These are phyloP conservation scores for Procavia capensis DNA, from an alignment of 2,113 vertebrate species.

Conservation along the genomic window DNA sequence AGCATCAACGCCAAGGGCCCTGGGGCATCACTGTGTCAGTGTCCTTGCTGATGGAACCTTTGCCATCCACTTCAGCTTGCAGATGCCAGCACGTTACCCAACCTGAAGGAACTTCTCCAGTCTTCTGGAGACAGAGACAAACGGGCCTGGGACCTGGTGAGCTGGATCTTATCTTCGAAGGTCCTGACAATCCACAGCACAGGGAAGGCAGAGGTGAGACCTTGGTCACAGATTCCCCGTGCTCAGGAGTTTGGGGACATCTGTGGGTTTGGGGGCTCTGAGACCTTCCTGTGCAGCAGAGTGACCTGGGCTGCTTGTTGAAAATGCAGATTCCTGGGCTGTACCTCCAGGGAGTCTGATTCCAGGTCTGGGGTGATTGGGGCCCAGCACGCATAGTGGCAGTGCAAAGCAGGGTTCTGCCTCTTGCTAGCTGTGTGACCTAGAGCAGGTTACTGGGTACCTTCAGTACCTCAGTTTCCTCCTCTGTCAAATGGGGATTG, in stretches of 20 bases:
- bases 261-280: not conserved
- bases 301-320: not conserved
- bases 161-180: conserved; percentile 96
- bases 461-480: not conserved
- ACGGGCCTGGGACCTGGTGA: conserved; percentile 91
- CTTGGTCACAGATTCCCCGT: not conserved
- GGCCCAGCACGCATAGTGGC: not conserved
- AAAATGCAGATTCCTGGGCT: not conserved
- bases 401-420: not conserved
- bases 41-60: conserved; percentile 57
- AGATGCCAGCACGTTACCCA: conserved; percentile 91
- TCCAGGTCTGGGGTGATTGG: not conserved
- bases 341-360: not conserved
- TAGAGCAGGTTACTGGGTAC: not conserved
- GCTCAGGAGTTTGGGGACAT: not conserved
- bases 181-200: conserved; percentile 93
- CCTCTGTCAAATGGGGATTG: not conserved
- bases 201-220: conserved; percentile 92
- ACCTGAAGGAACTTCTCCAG: conserved; percentile 91
- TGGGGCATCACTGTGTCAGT: not conserved
- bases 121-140: conserved; percentile 86
- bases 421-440: not conserved
- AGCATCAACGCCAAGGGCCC: conserved; percentile 82
- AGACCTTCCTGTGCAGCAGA: not conserved
- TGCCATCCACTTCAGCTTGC: conserved; percentile 87